These are phyloP conservation scores for Columba janthina DNA, from an alignment of 2,113 vertebrate genomes.

Conservation along the genomic window DNA sequence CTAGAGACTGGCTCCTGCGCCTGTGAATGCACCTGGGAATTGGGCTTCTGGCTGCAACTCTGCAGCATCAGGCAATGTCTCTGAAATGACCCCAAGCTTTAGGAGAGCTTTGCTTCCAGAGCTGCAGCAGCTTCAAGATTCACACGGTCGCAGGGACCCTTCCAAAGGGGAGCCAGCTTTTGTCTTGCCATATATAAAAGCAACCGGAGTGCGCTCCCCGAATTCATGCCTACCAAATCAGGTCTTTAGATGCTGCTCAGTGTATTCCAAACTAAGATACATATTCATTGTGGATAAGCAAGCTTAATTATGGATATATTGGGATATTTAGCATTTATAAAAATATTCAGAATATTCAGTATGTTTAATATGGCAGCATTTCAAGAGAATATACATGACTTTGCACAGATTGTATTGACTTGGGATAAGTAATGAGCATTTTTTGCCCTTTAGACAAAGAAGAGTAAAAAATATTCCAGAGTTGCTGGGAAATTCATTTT, in stretches of 20 bases:
- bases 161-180: background rate
- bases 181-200: background rate
- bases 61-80: background rate
- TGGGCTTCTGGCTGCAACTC: background rate
- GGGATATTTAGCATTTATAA: slow-evolving; percentile 55
- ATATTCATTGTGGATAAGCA: slow-evolving; percentile 58
- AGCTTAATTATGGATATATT: slow-evolving; percentile 56
- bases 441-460: slow-evolving; percentile 11
- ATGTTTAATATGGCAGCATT: slow-evolving; percentile 42
- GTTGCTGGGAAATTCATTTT: background rate
- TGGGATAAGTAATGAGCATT: background rate
- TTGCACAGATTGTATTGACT: slow-evolving; percentile 40
- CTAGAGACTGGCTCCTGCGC: background rate
- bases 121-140: background rate
- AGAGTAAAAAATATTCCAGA: background rate
- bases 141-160: fast-evolving
- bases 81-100: background rate
- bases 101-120: background rate
- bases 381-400: slow-evolving; percentile 36
- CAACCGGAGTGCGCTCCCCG: background rate
- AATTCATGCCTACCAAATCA: slow-evolving; percentile 14
- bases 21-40: background rate
- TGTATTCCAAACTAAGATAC: slow-evolving; percentile 62
- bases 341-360: slow-evolving; percentile 65
- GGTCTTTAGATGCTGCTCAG: background rate